Conservation (phyloP, 2,888 invertebrate genomes). For the Caenorhabditis sp. region DNA sequence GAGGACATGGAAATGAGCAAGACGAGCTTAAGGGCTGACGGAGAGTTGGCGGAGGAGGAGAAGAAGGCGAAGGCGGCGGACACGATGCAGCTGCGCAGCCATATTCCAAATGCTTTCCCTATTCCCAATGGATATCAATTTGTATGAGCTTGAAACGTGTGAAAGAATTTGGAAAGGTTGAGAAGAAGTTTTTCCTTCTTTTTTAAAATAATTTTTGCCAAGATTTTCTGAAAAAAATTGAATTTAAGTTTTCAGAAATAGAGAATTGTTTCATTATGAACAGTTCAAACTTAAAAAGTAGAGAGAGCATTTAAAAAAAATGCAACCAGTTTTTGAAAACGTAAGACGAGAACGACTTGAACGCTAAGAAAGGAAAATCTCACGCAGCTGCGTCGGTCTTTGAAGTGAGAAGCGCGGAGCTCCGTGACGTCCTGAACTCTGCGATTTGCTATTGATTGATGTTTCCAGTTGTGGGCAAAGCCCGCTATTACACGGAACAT, state of each 20-base stretch:
- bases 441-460: slow-evolving; percentile 24
- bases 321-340: not conserved
- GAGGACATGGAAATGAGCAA: slow-evolving; percentile 47
- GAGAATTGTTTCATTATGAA: no score
- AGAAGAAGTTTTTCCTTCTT: no score
- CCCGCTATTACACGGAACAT: slow-evolving; percentile 12
- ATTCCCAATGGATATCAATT: slow-evolving; percentile 41
- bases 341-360: slow-evolving; percentile 2
- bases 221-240: no score
- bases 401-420: slow-evolving; percentile 29
- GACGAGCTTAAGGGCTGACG: slow-evolving; percentile 2
- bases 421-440: slow-evolving; percentile 34
- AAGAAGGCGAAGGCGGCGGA: not conserved
- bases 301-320: no score
- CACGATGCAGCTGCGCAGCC: slow-evolving; percentile 26
- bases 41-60: slow-evolving; percentile 2
- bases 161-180: slow-evolving; percentile 3
- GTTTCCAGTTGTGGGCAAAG: not conserved
- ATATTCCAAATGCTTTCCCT: not conserved
- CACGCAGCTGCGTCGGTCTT: slow-evolving; percentile 4
- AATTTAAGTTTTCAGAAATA: no score
- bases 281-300: no score
- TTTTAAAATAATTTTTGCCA: no score
- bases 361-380: slow-evolving; percentile 6
- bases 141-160: slow-evolving; percentile 23